Percentiles rank a stretch among this genome's conserved stretches.
phyloP scores from a whole-genome alignment of 2,113 vertebrate species.

The Prochilodus magdalenae region DNA sequence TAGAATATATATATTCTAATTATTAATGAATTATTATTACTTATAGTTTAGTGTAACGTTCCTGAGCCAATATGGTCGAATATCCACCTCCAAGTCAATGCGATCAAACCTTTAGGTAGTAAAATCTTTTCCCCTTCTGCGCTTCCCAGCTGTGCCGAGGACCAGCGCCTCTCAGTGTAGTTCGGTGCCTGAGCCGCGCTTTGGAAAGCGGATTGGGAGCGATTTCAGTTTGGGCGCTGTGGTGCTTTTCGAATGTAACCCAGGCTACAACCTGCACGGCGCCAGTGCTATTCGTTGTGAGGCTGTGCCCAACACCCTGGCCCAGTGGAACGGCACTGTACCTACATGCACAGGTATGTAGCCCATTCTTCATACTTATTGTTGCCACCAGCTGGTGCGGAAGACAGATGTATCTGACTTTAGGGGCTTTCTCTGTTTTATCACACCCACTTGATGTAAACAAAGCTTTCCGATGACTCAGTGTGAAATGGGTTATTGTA shows the following conservation, averaged over 20 bases:
- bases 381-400: neutral
- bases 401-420: neutral
- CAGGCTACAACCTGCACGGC: constrained; percentile 93
- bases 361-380: neutral
- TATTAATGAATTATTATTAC: too few relatives aligned
- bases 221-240: constrained; percentile 92
- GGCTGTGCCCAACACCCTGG: constrained; percentile 91
- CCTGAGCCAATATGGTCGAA: too few relatives aligned
- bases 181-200: constrained; percentile 96
- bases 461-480: too few relatives aligned
- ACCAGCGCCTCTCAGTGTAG: constrained; percentile 96
- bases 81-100: too few relatives aligned
- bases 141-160: constrained; percentile 89
- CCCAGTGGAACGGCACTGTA: constrained; percentile 97
- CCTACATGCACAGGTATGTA: constrained; percentile 93
- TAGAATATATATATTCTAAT: too few relatives aligned
- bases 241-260: constrained; percentile 95
- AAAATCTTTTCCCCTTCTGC: neutral
- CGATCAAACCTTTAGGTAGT: too few relatives aligned
- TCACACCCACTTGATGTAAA: neutral
- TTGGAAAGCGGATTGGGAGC: constrained; percentile 94
- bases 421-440: neutral
- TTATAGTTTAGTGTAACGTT: too few relatives aligned
- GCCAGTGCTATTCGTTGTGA: constrained; percentile 92
- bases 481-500: too few relatives aligned